These are phyloP conservation scores for Diarsia mendica DNA, from an alignment of 2,888 invertebrate genomes.

Conservation along the genomic window DNA sequence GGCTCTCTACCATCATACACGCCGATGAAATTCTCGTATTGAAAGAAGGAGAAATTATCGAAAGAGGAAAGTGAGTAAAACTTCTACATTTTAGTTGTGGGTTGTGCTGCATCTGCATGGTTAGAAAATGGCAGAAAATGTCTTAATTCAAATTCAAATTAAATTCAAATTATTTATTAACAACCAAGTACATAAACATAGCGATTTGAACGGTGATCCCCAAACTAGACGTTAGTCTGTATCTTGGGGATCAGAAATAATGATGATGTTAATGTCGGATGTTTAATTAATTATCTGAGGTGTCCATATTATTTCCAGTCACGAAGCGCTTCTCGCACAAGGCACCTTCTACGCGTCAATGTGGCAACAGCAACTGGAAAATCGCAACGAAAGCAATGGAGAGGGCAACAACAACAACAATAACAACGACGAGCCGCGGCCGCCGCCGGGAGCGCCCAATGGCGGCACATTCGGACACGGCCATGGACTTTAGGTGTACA, in stretches of 20 bases:
- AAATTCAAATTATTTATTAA: too few species aligned
- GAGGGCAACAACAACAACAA: constrained; percentile 66
- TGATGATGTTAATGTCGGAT: too few species aligned
- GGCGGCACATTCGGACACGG: constrained; percentile 69
- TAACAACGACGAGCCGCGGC: constrained; percentile 59
- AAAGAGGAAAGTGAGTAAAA: constrained; percentile 93
- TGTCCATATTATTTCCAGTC: constrained; percentile 88
- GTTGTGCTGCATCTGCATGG: too few species aligned
- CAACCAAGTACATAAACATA: too few species aligned
- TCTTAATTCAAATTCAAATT: too few species aligned
- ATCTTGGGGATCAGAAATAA: too few species aligned
- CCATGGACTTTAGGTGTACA: constrained; percentile 59
- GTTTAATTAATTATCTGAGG: background rate
- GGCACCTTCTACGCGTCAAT: constrained; percentile 96
- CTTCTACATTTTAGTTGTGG: background rate
- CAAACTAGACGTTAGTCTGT: too few species aligned
- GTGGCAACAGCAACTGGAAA: constrained; percentile 97
- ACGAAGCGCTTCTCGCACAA: constrained; percentile 92
- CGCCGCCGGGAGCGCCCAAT: constrained; percentile 53
- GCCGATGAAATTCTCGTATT: constrained; percentile 98
- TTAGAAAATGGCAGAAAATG: too few species aligned
- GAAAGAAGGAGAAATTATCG: constrained; percentile 97
- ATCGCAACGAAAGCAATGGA: constrained; percentile 71
- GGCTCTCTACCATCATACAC: constrained; percentile 97
- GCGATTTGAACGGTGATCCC: too few species aligned